A percentile compares a stretch with the other conserved stretches of the same genome.
phyloP scores from a whole-genome alignment of 1,140 invertebrate species.

The Harlomillsia oculata region DNA sequence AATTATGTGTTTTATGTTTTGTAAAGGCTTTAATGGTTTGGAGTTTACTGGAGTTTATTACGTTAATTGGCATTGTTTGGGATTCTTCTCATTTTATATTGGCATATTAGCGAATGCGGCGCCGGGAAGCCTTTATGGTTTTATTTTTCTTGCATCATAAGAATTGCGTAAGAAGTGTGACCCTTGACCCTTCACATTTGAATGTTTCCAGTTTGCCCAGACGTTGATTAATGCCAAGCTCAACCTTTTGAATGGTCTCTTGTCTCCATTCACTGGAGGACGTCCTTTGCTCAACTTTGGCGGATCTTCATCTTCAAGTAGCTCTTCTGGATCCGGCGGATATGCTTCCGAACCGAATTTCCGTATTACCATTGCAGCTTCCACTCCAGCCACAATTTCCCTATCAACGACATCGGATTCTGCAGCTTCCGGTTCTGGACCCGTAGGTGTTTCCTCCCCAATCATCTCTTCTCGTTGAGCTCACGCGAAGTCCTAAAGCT shows the following conservation, averaged over 20 bases:
- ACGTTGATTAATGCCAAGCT: constrained; percentile 34
- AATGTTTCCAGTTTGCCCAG: constrained; percentile 33
- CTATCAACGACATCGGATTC: constrained; percentile 4
- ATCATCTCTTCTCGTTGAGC: constrained; percentile 16
- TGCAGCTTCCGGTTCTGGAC: constrained; percentile 19
- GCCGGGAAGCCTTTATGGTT: too few relatives aligned
- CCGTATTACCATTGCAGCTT: constrained; percentile 30
- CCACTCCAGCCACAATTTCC: constrained; percentile 17
- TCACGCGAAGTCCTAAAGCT: too few relatives aligned
- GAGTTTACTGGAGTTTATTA: too few relatives aligned
- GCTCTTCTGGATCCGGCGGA: constrained; percentile 10
- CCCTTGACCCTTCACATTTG: not conserved
- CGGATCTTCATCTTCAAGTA: constrained; percentile 10
- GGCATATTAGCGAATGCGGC: too few relatives aligned
- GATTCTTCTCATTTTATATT: too few relatives aligned
- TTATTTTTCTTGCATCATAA: too few relatives aligned
- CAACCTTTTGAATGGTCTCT: constrained; percentile 34
- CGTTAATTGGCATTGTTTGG: too few relatives aligned
- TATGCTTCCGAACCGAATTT: constrained; percentile 32
- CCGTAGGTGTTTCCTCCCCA: constrained; percentile 35
- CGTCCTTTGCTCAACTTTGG: constrained; percentile 33
- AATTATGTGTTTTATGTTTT: too few relatives aligned
- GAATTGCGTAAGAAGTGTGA: not conserved
- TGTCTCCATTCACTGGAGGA: constrained; percentile 35
- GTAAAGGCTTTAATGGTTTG: too few relatives aligned